Conservation (phyloP, 2,888 invertebrate species). For the Eurois occulta region DNA sequence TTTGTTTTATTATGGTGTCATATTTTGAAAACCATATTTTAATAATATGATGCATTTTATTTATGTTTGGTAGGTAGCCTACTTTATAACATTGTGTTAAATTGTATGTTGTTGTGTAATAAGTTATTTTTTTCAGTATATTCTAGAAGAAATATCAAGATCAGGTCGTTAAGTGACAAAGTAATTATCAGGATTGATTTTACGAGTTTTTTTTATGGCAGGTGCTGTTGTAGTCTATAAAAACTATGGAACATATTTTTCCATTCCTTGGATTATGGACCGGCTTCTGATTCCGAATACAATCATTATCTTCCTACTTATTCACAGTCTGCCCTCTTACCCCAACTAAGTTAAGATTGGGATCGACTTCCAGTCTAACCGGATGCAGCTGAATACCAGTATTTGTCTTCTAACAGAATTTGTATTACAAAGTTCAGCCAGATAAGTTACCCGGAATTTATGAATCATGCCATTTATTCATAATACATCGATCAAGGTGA, state of each 20-base stretch:
- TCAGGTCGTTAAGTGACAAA: background rate
- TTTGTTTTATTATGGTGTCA: background rate
- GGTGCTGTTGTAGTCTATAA: background rate
- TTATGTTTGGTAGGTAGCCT: background rate
- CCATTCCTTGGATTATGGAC: too few species aligned
- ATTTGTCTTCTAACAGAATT: background rate
- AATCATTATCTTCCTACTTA: background rate
- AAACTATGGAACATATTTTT: background rate
- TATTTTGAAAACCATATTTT: slow-evolving; percentile 6
- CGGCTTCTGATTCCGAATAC: background rate
- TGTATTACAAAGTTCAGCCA: background rate
- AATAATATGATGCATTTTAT: slow-evolving; percentile 15
- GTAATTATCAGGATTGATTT: background rate
- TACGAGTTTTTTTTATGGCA: slow-evolving; percentile 1
- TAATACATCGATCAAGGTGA: background rate
- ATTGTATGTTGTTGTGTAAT: slow-evolving; percentile 2
- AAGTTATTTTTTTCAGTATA: background rate
- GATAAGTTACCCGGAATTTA: background rate
- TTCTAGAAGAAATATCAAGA: background rate
- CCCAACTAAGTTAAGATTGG: background rate
- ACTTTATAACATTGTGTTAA: background rate
- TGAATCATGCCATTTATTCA: background rate
- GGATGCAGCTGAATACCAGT: background rate
- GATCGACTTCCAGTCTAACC: background rate
- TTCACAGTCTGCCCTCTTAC: background rate